A percentile compares a stretch with the other conserved stretches of the same genome.
Conservation (phyloP, 2,113 vertebrate genomes). For the Antennarius striatus region DNA sequence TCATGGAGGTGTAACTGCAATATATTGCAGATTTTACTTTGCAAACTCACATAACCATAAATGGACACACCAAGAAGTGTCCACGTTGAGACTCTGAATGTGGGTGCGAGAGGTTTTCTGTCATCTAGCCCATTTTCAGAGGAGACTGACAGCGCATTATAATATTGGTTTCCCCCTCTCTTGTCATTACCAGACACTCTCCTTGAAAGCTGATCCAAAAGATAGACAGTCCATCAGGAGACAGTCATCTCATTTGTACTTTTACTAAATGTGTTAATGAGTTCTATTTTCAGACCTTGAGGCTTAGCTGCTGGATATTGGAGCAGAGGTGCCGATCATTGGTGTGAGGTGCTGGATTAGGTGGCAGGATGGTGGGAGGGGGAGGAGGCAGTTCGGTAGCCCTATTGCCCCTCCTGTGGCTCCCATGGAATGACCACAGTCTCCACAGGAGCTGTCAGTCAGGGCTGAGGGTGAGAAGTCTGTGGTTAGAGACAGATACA, state of each 20-base stretch:
- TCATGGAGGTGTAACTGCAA: slow-evolving; percentile 52
- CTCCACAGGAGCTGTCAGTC: slow-evolving; percentile 76
- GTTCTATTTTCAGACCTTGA: slow-evolving; percentile 79
- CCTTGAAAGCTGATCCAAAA: slow-evolving; percentile 85
- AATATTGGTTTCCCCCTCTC: slow-evolving; percentile 82
- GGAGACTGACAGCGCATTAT: slow-evolving; percentile 76
- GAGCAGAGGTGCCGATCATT: slow-evolving; percentile 64
- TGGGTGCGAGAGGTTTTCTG: slow-evolving; percentile 65
- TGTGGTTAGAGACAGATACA: slow-evolving; percentile 64
- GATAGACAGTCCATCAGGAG: slow-evolving; percentile 85
- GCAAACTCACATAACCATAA: slow-evolving; percentile 56
- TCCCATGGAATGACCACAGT: slow-evolving; percentile 69
- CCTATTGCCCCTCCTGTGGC: slow-evolving; percentile 61
- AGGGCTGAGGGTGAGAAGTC: slow-evolving; percentile 63
- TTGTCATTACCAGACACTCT: slow-evolving; percentile 81
- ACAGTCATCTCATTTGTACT: slow-evolving; percentile 84
- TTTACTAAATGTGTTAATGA: slow-evolving; percentile 85
- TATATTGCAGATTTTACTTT: slow-evolving; percentile 58
- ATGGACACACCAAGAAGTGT: slow-evolving; percentile 65
- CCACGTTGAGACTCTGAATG: slow-evolving; percentile 41
- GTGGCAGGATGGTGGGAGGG: slow-evolving; percentile 30
- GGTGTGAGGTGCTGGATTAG: slow-evolving; percentile 71
- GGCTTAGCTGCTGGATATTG: slow-evolving; percentile 75
- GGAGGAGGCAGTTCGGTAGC: slow-evolving; percentile 62
- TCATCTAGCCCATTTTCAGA: slow-evolving; percentile 75